Evolutionary conservation across 1,140 invertebrate genomes (phyloP).

Genomic region (Neomicropteryx cornuta): DNA sequence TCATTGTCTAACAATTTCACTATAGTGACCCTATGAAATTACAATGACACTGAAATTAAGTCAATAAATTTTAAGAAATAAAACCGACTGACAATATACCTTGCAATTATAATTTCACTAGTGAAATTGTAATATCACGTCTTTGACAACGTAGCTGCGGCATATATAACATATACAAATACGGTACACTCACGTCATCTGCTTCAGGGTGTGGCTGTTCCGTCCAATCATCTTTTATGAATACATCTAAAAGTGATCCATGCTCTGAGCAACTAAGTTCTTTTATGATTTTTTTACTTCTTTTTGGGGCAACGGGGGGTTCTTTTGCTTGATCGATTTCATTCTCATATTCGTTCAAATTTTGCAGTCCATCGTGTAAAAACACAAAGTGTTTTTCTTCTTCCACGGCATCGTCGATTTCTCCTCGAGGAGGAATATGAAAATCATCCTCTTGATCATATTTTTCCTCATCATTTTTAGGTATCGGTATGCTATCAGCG

Average conservation of each 20-base stretch:
- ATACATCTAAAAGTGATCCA: conserved; percentile 9
- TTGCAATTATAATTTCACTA: too few species aligned
- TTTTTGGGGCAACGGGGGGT: conserved; percentile 10
- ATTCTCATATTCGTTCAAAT: conserved; percentile 16
- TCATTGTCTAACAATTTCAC: too few species aligned
- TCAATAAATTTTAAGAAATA: too few species aligned
- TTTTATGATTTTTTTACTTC: conserved; percentile 10
- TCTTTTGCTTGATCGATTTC: conserved; percentile 15
- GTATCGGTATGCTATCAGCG: conserved; percentile 23
- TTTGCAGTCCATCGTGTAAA: conserved; percentile 15
- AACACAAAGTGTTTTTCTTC: too few species aligned
- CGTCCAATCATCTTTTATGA: conserved; percentile 11
- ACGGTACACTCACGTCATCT: conserved; percentile 8
- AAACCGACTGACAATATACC: too few species aligned
- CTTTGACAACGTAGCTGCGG: too few species aligned
- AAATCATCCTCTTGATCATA: conserved; percentile 9
- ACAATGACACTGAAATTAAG: too few species aligned
- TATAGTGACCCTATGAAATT: too few species aligned
- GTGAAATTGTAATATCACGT: too few species aligned
- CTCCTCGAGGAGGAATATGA: too few species aligned
- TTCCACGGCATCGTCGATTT: conserved; percentile 5
- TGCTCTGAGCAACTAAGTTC: conserved; percentile 10
- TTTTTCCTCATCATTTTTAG: not conserved
- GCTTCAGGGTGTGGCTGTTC: conserved; percentile 7
- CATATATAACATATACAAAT: not conserved